These are phyloP conservation scores for Abrostola triplasia DNA, from an alignment of 2,888 invertebrate species.

Conservation along the genomic window DNA sequence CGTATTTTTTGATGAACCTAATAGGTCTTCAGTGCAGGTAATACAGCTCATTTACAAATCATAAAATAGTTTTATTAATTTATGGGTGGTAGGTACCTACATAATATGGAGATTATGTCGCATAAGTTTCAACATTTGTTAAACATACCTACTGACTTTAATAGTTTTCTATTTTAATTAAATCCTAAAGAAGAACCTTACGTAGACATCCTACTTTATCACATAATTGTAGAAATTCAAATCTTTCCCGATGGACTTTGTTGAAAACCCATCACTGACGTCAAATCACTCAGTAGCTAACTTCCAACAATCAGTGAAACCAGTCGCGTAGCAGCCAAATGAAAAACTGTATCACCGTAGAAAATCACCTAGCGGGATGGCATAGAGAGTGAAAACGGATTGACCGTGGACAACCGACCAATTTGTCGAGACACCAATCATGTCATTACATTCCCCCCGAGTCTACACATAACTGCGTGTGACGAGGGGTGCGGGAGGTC, in stretches of 20 bases:
- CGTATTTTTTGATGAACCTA: too few species aligned
- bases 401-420: slow-evolving; percentile 66
- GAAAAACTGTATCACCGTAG: slow-evolving; percentile 84
- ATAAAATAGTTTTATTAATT: too few species aligned
- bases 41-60: too few species aligned
- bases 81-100: too few species aligned
- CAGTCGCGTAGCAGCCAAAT: slow-evolving; percentile 68
- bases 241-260: not conserved
- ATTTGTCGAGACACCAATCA: slow-evolving; percentile 61
- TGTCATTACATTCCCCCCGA: slow-evolving; percentile 27
- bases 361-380: slow-evolving; percentile 79
- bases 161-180: too few species aligned
- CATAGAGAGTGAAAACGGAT: slow-evolving; percentile 83
- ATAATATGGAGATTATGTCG: too few species aligned
- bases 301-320: slow-evolving; percentile 74
- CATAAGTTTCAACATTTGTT: too few species aligned
- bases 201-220: too few species aligned
- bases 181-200: too few species aligned
- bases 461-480: slow-evolving; percentile 12
- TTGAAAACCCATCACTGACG: slow-evolving; percentile 9
- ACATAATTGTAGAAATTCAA: not conserved
- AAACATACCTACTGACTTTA: too few species aligned
- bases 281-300: slow-evolving; percentile 26
- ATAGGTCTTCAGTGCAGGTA: too few species aligned
- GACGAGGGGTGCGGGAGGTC: slow-evolving; percentile 49